Percentiles rank a stretch among this genome's conserved stretches.
phyloP scores from a whole-genome alignment of 2,797 vertebrate genomes.

The Hapalemur alaotrensis region DNA sequence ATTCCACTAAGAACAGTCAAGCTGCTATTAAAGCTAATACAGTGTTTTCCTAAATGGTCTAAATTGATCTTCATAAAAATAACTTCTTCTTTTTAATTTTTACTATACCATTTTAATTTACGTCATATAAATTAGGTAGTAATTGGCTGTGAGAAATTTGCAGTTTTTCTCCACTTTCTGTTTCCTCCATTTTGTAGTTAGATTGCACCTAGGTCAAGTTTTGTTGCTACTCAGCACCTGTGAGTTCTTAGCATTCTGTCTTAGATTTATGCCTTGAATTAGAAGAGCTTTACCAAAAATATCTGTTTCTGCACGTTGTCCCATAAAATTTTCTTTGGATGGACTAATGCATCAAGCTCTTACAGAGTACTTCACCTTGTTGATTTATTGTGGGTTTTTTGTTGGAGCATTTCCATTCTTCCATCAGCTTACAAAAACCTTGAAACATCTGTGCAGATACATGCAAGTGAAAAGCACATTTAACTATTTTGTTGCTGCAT shows the following conservation, averaged over 20 bases:
- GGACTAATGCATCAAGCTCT: not conserved
- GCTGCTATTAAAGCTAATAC: not conserved
- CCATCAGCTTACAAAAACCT: constrained; percentile 26
- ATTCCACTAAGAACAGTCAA: not conserved
- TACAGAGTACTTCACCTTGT: constrained; percentile 23
- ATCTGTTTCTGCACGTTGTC: not conserved
- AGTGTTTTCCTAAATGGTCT: not conserved
- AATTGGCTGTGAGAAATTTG: not conserved
- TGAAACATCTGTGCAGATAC: constrained; percentile 34
- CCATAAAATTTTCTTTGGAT: constrained; percentile 43
- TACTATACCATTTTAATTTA: constrained; percentile 1
- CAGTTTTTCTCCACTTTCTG: not conserved
- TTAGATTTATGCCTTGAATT: constrained; percentile 44
- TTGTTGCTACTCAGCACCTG: not conserved
- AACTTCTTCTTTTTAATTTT: not conserved
- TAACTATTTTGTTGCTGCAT: not conserved
- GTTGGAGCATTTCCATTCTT: constrained; percentile 35
- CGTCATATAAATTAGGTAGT: not conserved
- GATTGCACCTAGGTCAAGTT: not conserved
- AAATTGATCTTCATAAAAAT: not conserved
- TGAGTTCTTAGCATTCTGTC: constrained; percentile 44
- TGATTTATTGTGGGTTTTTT: constrained; percentile 37
- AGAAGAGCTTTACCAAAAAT: not conserved
- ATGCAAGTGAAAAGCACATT: not conserved
- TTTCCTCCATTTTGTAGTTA: not conserved